These are phyloP conservation scores for Dolomedes plantarius DNA, from an alignment of 2,888 invertebrate species.

Conservation along the genomic window DNA sequence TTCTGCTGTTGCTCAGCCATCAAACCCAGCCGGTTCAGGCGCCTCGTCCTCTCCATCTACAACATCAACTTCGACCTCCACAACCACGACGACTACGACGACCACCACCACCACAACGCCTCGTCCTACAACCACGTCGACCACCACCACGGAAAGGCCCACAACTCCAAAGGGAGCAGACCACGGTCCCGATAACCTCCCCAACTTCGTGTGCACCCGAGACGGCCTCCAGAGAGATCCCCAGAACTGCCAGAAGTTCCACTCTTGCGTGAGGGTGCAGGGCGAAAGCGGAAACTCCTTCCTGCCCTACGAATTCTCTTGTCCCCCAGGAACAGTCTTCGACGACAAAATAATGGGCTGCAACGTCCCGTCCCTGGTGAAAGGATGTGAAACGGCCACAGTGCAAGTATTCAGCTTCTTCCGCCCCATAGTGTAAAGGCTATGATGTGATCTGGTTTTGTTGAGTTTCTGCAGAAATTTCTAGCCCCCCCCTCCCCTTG, in stretches of 20 bases:
- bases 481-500: too few relatives aligned
- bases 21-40: conserved; percentile 8
- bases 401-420: conserved; percentile 62
- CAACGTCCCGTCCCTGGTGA: conserved; percentile 71
- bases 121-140: conserved; percentile 12
- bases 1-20: conserved; percentile 16
- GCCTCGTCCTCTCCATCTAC: neutral
- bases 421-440: conserved; percentile 15
- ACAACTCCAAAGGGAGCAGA: conserved; percentile 26
- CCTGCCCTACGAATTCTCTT: conserved; percentile 70
- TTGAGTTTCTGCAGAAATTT: neutral
- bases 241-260: conserved; percentile 73
- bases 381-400: conserved; percentile 68
- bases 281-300: conserved; percentile 64
- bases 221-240: conserved; percentile 72
- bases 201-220: conserved; percentile 55
- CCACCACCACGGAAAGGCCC: conserved; percentile 20
- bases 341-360: conserved; percentile 71
- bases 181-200: conserved; percentile 43
- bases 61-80: conserved; percentile 22
- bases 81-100: conserved; percentile 30
- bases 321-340: conserved; percentile 73
- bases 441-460: neutral
- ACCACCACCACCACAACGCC: conserved; percentile 42
- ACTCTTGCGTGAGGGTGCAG: conserved; percentile 72